phyloP scores from a whole-genome alignment of 2,113 vertebrate species.

The Myrmecobius fasciatus region DNA sequence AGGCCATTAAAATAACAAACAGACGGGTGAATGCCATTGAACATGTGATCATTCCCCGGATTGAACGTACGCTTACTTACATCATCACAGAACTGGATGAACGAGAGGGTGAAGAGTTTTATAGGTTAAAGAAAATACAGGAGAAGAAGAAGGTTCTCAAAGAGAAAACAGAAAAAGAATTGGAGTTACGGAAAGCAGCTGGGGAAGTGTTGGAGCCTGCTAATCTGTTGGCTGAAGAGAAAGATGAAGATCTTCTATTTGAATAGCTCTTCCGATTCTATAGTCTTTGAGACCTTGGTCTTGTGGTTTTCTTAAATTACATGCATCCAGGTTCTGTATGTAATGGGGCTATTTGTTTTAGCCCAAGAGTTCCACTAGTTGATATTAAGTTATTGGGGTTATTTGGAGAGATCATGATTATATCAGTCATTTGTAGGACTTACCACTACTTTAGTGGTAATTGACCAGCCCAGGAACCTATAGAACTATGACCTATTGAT shows the following conservation, averaged over 20 bases:
- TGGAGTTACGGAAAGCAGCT: constrained; percentile 86
- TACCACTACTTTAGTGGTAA: not conserved
- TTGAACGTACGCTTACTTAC: constrained; percentile 97
- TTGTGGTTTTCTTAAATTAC: constrained; percentile 59
- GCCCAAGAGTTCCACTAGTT: constrained; percentile 62
- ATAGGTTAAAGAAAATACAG: constrained; percentile 99
- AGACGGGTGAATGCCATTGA: constrained; percentile 98
- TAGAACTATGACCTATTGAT: not conserved
- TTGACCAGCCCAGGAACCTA: constrained; percentile 29
- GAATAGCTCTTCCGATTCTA: constrained; percentile 84
- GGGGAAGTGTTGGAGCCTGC: constrained; percentile 88
- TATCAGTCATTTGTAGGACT: not conserved
- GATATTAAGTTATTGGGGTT: constrained; percentile 27
- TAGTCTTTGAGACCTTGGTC: constrained; percentile 36
- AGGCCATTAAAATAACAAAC: constrained; percentile 99
- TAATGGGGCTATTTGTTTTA: constrained; percentile 72
- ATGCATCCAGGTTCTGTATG: constrained; percentile 70
- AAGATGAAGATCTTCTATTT: constrained; percentile 96
- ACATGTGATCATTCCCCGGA: constrained; percentile 98
- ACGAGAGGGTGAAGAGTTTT: constrained; percentile 98
- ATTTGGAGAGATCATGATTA: constrained; percentile 32
- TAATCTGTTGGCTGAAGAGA: constrained; percentile 94
- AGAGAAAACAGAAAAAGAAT: constrained; percentile 91
- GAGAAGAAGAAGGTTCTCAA: constrained; percentile 98
- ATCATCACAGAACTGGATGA: constrained; percentile 99